These are phyloP conservation scores for Orchestia grillus DNA, from an alignment of 1,140 invertebrate genomes.

Conservation along the genomic window DNA sequence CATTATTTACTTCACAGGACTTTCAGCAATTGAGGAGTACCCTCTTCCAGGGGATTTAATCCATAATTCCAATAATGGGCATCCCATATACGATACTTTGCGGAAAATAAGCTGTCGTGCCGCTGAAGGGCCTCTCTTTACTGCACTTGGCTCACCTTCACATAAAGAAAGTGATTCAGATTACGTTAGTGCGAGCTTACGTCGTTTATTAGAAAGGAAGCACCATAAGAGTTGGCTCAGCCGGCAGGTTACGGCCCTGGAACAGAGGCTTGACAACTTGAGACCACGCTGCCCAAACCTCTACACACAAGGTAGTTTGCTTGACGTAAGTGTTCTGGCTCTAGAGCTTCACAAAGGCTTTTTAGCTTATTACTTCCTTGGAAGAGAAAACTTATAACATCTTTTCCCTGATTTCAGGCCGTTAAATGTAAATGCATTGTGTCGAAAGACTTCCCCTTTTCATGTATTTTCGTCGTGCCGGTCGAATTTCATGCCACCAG, in stretches of 20 bases:
- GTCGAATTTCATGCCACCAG: background rate
- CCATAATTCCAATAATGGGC: background rate
- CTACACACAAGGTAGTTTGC: background rate
- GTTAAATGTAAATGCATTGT: background rate
- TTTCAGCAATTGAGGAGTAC: background rate
- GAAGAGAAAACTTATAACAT: background rate
- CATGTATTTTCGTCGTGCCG: background rate
- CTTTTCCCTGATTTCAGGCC: background rate
- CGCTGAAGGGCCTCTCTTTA: background rate
- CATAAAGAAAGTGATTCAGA: slow-evolving; percentile 31
- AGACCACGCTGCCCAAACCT: background rate
- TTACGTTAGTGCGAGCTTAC: background rate
- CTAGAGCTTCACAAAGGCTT: background rate
- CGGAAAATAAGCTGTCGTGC: background rate
- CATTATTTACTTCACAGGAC: background rate
- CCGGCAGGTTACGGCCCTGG: background rate
- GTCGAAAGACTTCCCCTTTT: background rate
- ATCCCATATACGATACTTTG: background rate
- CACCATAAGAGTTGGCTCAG: slow-evolving; percentile 34
- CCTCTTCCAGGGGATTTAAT: background rate
- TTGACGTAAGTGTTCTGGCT: background rate
- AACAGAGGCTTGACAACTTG: slow-evolving; percentile 15
- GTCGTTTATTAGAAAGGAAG: background rate
- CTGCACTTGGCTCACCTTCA: background rate
- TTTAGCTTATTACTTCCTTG: background rate